Conservation (phyloP, 37 sponge, comb jelly and placozoan genomes). For the Hexactinellida sp. region DNA sequence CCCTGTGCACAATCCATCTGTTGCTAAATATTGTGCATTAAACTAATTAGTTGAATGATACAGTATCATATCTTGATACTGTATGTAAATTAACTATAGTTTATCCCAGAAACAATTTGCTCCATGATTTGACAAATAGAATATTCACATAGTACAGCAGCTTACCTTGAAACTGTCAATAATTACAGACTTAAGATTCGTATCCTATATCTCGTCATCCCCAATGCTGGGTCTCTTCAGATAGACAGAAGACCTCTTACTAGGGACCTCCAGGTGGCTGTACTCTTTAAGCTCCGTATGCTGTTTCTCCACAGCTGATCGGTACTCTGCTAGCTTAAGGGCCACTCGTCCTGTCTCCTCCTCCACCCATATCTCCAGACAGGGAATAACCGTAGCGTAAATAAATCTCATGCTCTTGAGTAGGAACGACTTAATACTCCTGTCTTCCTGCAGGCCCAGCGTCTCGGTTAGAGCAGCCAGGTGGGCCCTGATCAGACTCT, state of each 20-base stretch:
- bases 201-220: background rate
- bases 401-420: background rate
- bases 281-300: background rate
- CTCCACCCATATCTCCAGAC: background rate
- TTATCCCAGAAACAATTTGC: too few species aligned
- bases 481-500: background rate
- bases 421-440: background rate
- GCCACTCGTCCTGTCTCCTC: constrained; percentile 1
- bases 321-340: background rate
- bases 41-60: background rate
- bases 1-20: background rate
- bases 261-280: background rate
- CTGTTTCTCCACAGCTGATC: background rate
- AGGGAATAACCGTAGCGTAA: background rate
- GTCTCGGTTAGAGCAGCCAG: background rate
- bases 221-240: background rate
- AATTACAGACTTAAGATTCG: background rate
- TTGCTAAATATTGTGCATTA: background rate
- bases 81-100: background rate
- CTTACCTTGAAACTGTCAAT: background rate
- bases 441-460: background rate
- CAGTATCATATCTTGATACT: background rate
- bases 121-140: too few species aligned
- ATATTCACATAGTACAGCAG: background rate
- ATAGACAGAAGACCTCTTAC: background rate